Evolutionary conservation across 2,888 invertebrate species (phyloP).

Genomic region (Sycophila texana): DNA sequence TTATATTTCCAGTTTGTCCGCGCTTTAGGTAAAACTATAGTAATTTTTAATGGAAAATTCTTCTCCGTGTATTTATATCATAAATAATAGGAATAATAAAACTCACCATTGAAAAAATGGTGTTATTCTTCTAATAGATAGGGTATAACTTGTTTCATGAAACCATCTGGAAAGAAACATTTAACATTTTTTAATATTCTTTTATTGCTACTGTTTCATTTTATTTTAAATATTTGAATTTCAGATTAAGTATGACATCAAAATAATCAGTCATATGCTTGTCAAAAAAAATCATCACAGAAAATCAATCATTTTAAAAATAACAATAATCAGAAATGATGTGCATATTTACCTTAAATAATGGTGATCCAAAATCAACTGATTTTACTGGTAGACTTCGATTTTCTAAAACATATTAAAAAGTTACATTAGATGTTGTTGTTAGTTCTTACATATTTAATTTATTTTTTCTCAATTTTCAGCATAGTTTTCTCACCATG

Average conservation of each 20-base stretch:
- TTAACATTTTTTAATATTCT: neutral
- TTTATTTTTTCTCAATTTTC: slow-evolving; percentile 54
- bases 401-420: slow-evolving; percentile 31
- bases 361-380: neutral
- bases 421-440: neutral
- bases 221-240: slow-evolving; percentile 56
- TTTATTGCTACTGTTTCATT: neutral
- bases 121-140: neutral
- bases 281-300: slow-evolving; percentile 67
- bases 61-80: no score
- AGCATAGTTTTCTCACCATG: slow-evolving; percentile 67
- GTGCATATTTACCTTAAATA: neutral
- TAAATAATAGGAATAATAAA: neutral
- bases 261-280: slow-evolving; percentile 71
- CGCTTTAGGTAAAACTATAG: no score
- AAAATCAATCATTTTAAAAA: neutral
- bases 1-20: no score
- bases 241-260: slow-evolving; percentile 62
- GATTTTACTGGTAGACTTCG: neutral
- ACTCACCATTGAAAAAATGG: slow-evolving; percentile 21
- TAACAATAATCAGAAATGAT: neutral
- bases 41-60: no score
- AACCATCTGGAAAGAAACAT: slow-evolving; percentile 6
- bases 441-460: neutral
- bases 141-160: neutral